Evolutionary conservation across 2,888 invertebrate species (phyloP).

Genomic region (Hyppa rectilinea): DNA sequence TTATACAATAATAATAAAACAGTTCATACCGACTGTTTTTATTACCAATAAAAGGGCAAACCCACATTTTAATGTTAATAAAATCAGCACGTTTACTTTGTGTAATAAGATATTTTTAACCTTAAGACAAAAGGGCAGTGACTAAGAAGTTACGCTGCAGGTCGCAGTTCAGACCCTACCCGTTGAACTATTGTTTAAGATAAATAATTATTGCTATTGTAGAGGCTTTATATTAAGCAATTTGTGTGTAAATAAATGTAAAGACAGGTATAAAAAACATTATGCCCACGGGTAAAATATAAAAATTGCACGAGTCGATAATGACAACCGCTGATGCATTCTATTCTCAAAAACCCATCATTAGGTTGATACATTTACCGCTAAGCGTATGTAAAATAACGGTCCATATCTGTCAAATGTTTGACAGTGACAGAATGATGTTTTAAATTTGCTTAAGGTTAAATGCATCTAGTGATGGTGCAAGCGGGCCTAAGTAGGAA

Average conservation of each 20-base stretch:
- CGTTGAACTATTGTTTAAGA: slow-evolving; percentile 37
- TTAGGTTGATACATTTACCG: too few species aligned
- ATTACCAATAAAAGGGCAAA: not conserved
- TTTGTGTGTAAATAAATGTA: not conserved
- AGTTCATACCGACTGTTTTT: not conserved
- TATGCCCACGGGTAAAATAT: not conserved
- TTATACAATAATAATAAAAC: too few species aligned
- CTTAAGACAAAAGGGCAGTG: slow-evolving; percentile 41
- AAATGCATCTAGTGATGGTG: too few species aligned
- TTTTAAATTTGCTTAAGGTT: too few species aligned
- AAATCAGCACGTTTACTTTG: slow-evolving; percentile 7
- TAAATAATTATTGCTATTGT: slow-evolving; percentile 26
- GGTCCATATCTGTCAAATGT: too few species aligned
- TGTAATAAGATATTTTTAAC: slow-evolving; percentile 42
- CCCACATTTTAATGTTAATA: not conserved
- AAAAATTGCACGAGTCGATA: not conserved
- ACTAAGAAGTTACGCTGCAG: slow-evolving; percentile 25
- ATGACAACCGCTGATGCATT: not conserved
- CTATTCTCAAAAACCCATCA: too few species aligned
- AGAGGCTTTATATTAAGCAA: slow-evolving; percentile 5
- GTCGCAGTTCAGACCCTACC: slow-evolving; percentile 41
- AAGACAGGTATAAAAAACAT: not conserved
- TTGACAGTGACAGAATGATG: too few species aligned
- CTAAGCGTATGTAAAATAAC: too few species aligned
- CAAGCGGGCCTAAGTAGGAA: too few species aligned